These are phyloP conservation scores for Lithobates sylvaticus DNA, from an alignment of 2,797 vertebrate species.

Conservation along the genomic window DNA sequence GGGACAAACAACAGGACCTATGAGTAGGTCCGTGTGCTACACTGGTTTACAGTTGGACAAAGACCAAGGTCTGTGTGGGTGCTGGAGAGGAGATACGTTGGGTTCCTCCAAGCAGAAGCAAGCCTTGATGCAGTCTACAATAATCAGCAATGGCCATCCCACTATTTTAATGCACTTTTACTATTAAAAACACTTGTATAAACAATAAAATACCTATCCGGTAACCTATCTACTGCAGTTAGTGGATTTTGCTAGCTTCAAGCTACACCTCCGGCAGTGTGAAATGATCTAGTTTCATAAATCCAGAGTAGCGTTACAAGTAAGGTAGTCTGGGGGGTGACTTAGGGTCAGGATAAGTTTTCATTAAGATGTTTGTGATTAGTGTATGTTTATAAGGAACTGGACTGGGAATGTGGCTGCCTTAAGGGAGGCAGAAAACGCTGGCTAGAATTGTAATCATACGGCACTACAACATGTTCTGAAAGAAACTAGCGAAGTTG, in stretches of 20 bases:
- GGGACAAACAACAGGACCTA: too few relatives aligned
- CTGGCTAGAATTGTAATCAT: constrained; percentile 15
- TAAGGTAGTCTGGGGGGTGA: constrained; percentile 16
- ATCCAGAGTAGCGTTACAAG: background rate
- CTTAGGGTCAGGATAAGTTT: constrained; percentile 20
- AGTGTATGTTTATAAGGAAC: constrained; percentile 31
- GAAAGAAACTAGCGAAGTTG: constrained; percentile 13
- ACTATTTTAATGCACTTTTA: too few relatives aligned
- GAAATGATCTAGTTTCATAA: background rate
- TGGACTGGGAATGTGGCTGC: background rate
- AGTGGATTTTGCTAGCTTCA: background rate
- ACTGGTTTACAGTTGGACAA: too few relatives aligned
- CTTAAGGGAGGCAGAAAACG: constrained; percentile 1
- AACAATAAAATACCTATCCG: too few relatives aligned
- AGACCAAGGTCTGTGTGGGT: too few relatives aligned
- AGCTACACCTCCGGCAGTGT: background rate
- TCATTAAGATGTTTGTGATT: constrained; percentile 44
- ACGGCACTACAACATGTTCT: constrained; percentile 7
- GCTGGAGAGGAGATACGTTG: too few relatives aligned
- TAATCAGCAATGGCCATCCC: too few relatives aligned
- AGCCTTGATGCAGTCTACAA: too few relatives aligned
- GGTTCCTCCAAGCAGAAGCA: too few relatives aligned
- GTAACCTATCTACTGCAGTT: too few relatives aligned
- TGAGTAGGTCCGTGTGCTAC: too few relatives aligned
- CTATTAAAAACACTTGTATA: too few relatives aligned